phyloP scores from a whole-genome alignment of 2,797 vertebrate genomes.

The Orestias chungarensis region DNA sequence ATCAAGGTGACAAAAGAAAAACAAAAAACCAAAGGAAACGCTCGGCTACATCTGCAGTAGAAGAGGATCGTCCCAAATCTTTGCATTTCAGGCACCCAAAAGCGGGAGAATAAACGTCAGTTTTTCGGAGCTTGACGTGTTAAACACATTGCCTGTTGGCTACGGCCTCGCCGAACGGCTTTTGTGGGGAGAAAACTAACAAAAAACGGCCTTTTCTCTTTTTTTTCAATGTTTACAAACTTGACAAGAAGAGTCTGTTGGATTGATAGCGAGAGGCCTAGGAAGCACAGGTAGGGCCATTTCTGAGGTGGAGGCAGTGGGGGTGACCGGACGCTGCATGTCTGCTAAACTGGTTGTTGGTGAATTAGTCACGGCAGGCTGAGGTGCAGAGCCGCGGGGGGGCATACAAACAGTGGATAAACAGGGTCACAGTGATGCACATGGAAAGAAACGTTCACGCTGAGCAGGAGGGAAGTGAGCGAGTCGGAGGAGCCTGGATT shows the following conservation, averaged over 20 bases:
- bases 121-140: slow-evolving; percentile 80
- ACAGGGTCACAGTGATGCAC: slow-evolving; percentile 60
- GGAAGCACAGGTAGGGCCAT: slow-evolving; percentile 61
- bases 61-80: slow-evolving; percentile 58
- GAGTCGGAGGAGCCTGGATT: slow-evolving; percentile 45
- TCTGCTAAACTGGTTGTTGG: slow-evolving; percentile 69
- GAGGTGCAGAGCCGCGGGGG: slow-evolving; percentile 36
- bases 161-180: slow-evolving; percentile 65
- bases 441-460: slow-evolving; percentile 56
- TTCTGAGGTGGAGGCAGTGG: slow-evolving; percentile 11
- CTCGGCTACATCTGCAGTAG: slow-evolving; percentile 51
- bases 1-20: slow-evolving; percentile 55
- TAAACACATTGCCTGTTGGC: slow-evolving; percentile 79
- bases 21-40: slow-evolving; percentile 35
- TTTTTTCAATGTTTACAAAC: slow-evolving; percentile 56
- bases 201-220: slow-evolving; percentile 66
- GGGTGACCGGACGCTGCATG: slow-evolving; percentile 52
- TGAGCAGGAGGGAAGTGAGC: slow-evolving; percentile 31
- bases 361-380: slow-evolving; percentile 67
- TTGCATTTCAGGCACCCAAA: slow-evolving; percentile 72
- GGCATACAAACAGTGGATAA: slow-evolving; percentile 54
- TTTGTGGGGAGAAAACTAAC: no score
- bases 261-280: slow-evolving; percentile 36
- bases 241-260: slow-evolving; percentile 31
- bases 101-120: slow-evolving; percentile 71